A percentile compares a stretch with the other conserved stretches of the same genome.
phyloP scores from a whole-genome alignment of 2,888 invertebrate species.

The Macaria liturata region DNA sequence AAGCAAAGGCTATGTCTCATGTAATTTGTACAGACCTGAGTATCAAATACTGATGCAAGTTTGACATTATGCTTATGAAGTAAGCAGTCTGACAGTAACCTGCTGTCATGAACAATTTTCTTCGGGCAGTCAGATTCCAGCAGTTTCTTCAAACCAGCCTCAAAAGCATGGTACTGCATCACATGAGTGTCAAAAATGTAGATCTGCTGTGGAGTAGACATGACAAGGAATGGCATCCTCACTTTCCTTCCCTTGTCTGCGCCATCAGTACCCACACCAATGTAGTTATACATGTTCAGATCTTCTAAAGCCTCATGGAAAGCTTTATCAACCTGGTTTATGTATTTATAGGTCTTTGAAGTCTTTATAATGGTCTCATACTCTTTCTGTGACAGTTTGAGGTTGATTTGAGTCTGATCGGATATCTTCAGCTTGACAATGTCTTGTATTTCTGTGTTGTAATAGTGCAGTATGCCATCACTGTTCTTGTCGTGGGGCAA shows the following conservation, averaged over 20 bases:
- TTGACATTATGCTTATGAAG: slow-evolving; percentile 82
- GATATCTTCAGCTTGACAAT: slow-evolving; percentile 68
- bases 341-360: slow-evolving; percentile 69
- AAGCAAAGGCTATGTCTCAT: too few relatives aligned
- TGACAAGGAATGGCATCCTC: slow-evolving; percentile 72
- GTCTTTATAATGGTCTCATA: slow-evolving; percentile 68
- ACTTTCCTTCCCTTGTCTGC: slow-evolving; percentile 78
- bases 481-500: slow-evolving; percentile 54
- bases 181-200: slow-evolving; percentile 79
- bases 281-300: slow-evolving; percentile 59
- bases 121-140: slow-evolving; percentile 71
- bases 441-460: slow-evolving; percentile 67
- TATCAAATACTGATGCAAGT: slow-evolving; percentile 84
- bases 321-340: slow-evolving; percentile 73
- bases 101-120: slow-evolving; percentile 84
- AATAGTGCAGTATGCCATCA: slow-evolving; percentile 70
- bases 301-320: slow-evolving; percentile 71
- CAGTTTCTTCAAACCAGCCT: slow-evolving; percentile 73
- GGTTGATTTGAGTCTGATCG: slow-evolving; percentile 54
- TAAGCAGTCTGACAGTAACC: slow-evolving; percentile 82
- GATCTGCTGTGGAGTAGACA: slow-evolving; percentile 72
- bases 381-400: slow-evolving; percentile 71
- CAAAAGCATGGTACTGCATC: slow-evolving; percentile 76
- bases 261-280: slow-evolving; percentile 72
- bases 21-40: slow-evolving; percentile 62